Evolutionary conservation across 2,797 vertebrate species (phyloP).

Genomic region (Salmo trutta): DNA sequence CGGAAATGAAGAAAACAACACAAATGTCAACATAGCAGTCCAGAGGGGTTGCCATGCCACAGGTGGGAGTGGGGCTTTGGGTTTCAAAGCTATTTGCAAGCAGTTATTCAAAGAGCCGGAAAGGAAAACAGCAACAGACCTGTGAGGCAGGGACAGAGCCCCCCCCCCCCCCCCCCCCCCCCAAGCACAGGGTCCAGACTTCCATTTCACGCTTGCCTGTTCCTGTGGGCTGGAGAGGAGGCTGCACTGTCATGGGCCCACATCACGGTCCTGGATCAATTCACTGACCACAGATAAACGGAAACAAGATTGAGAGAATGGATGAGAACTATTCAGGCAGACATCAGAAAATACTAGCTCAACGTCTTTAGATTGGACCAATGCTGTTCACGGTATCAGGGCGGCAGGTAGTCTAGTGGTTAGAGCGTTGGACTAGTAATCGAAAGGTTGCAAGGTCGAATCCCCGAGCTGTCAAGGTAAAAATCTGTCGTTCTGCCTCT

Average conservation of each 20-base stretch:
- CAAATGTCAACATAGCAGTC: conserved; percentile 59
- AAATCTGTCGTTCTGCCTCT: no score
- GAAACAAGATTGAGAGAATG: conserved; percentile 57
- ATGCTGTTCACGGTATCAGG: background rate
- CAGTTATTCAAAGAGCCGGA: conserved; percentile 54
- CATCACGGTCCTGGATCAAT: conserved; percentile 77
- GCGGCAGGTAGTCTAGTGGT: no score
- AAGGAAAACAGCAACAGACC: conserved; percentile 69
- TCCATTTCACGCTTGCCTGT: conserved; percentile 72
- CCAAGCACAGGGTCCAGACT: conserved; percentile 52
- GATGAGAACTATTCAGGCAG: conserved; percentile 11
- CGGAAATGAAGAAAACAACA: conserved; percentile 65
- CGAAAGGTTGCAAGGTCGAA: no score
- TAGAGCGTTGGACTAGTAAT: no score
- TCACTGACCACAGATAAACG: conserved; percentile 63
- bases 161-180: background rate
- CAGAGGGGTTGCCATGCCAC: conserved; percentile 24
- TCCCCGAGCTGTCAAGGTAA: no score
- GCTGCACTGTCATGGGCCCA: conserved; percentile 47
- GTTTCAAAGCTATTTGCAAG: conserved; percentile 66
- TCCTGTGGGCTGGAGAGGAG: conserved; percentile 49
- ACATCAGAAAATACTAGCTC: background rate
- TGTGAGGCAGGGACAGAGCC: conserved; percentile 35
- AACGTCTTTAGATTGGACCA: background rate
- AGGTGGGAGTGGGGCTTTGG: conserved; percentile 59